A percentile compares a stretch with the other conserved stretches of the same genome.
Conservation (phyloP, 2,888 invertebrate genomes). For the Polymixis lichenea region DNA sequence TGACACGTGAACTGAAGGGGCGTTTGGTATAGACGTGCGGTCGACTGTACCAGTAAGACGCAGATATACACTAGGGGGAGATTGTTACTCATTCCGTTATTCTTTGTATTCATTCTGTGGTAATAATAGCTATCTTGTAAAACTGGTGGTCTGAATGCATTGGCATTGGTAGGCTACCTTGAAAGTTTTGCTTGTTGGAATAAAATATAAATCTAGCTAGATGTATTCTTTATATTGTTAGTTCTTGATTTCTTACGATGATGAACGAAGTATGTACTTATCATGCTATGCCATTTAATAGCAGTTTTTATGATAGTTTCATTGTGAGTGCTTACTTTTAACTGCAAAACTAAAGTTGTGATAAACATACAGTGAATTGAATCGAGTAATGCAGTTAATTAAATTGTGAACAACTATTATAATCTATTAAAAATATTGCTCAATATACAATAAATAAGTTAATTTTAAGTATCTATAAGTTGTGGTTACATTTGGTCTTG, state of each 20-base stretch:
- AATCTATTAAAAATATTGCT: constrained; percentile 24
- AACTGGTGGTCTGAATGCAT: neutral
- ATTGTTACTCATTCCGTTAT: neutral
- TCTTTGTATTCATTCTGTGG: neutral
- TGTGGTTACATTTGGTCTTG: neutral
- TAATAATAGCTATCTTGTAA: neutral
- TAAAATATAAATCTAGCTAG: neutral
- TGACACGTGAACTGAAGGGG: neutral
- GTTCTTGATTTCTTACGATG: neutral
- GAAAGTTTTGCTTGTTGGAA: neutral
- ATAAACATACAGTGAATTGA: neutral
- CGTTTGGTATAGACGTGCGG: too few species aligned
- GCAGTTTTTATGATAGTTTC: neutral
- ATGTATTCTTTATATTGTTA: neutral
- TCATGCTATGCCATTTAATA: neutral
- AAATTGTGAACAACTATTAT: neutral
- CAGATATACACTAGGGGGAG: neutral
- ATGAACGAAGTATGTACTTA: neutral
- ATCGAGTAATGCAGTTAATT: neutral
- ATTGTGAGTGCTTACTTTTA: neutral
- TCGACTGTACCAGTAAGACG: neutral
- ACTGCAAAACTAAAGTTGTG: neutral
- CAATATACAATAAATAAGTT: constrained; percentile 17
- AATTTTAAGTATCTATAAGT: neutral
- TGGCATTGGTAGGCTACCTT: neutral